A percentile compares a stretch with the other conserved stretches of the same genome.
Evolutionary conservation across 2,797 vertebrate species (phyloP).

Genomic region (Merluccius polli): DNA sequence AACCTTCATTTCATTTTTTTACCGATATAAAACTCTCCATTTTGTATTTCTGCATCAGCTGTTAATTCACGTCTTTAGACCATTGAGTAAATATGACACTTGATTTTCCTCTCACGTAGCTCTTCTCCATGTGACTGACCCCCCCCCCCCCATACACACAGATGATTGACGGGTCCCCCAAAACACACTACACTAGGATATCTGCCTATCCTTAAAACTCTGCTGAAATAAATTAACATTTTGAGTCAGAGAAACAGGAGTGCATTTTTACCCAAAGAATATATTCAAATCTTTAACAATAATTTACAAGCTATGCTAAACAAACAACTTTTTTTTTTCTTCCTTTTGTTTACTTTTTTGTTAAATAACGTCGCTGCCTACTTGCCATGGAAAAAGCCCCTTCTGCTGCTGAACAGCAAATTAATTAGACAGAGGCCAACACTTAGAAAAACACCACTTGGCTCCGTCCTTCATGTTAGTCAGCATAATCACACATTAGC

Average conservation of each 20-base stretch:
- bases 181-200: slow-evolving; percentile 35
- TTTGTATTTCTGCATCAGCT: slow-evolving; percentile 50
- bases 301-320: slow-evolving; percentile 67
- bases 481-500: neutral
- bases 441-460: neutral
- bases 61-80: slow-evolving; percentile 63
- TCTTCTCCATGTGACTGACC: slow-evolving; percentile 33
- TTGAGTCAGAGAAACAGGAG: slow-evolving; percentile 63
- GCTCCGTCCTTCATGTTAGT: neutral
- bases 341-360: slow-evolving; percentile 19
- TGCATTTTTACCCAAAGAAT: slow-evolving; percentile 65
- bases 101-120: slow-evolving; percentile 38
- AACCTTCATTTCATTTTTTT: slow-evolving; percentile 58
- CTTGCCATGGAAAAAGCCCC: slow-evolving; percentile 36
- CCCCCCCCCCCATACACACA: slow-evolving; percentile 21
- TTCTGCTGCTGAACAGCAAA: slow-evolving; percentile 12
- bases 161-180: slow-evolving; percentile 39
- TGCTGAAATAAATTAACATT: slow-evolving; percentile 73
- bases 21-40: slow-evolving; percentile 72
- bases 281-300: slow-evolving; percentile 57
- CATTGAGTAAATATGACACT: slow-evolving; percentile 51
- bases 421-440: neutral
- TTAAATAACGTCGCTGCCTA: slow-evolving; percentile 35
- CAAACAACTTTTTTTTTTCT: slow-evolving; percentile 42
- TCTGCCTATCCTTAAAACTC: slow-evolving; percentile 46